Evolutionary conservation across 2,888 invertebrate genomes (phyloP).

Genomic region (Malacosoma neustria): DNA sequence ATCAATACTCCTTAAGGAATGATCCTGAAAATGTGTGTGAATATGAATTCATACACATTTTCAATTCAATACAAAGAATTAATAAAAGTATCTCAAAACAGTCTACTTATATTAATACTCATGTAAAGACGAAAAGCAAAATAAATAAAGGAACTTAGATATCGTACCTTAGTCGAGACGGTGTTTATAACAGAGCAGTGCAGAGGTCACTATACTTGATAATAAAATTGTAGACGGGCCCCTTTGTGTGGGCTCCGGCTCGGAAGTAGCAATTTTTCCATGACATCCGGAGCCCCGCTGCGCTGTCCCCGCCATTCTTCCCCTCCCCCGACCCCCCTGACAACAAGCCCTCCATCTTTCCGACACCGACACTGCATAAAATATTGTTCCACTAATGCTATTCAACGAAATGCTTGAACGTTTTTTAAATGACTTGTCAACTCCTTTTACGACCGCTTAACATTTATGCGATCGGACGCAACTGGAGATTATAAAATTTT

Average conservation of each 20-base stretch:
- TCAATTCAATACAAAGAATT: no score
- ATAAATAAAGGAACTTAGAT: no score
- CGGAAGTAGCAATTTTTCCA: constrained; percentile 67
- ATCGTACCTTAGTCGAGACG: no score
- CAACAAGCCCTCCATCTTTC: constrained; percentile 4
- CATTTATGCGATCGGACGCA: constrained; percentile 9
- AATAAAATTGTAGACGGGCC: constrained; percentile 52
- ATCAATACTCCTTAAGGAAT: no score
- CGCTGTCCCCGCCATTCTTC: constrained; percentile 41
- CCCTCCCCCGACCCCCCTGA: constrained; percentile 7
- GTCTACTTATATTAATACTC: no score
- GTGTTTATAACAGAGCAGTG: constrained; percentile 33
- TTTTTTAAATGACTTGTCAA: constrained; percentile 30
- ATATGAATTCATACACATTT: no score
- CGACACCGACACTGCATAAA: constrained; percentile 32
- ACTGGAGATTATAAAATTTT: neutral
- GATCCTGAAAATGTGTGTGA: no score
- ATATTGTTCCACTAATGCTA: constrained; percentile 38
- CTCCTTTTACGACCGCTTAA: constrained; percentile 14
- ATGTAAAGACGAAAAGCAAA: no score
- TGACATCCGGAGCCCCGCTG: constrained; percentile 58
- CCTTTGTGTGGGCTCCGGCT: constrained; percentile 46
- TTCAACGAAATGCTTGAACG: constrained; percentile 34
- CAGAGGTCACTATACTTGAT: constrained; percentile 50
- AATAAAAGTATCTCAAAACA: no score